A percentile compares a stretch with the other conserved stretches of the same genome.
phyloP scores from a whole-genome alignment of 2,797 vertebrate species.

The Gallinago solitaria region DNA sequence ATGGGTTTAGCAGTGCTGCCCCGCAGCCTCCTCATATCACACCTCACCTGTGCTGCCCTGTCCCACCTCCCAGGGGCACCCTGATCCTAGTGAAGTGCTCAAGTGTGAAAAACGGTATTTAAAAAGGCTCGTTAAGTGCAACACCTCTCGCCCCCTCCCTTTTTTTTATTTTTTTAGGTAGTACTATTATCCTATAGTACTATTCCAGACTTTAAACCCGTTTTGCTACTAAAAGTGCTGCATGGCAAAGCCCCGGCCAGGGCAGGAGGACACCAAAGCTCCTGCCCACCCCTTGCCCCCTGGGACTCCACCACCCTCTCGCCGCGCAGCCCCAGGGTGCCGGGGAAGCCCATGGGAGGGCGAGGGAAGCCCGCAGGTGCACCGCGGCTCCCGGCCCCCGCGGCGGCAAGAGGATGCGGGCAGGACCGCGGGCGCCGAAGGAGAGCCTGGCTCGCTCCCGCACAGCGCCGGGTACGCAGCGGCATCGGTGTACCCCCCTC shows the following conservation, averaged over 20 bases:
- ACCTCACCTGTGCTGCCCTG: neutral
- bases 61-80: neutral
- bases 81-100: neutral
- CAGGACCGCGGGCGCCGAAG: neutral
- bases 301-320: neutral
- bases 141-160: fast-evolving
- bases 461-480: neutral
- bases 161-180: neutral
- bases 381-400: neutral
- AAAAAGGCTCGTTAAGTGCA: neutral
- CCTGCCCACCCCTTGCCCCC: neutral
- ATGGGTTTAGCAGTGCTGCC: neutral
- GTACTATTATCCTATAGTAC: neutral
- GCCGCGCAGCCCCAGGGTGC: neutral
- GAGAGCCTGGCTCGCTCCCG: neutral
- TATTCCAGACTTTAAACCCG: neutral
- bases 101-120: neutral
- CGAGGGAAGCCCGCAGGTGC: neutral
- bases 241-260: neutral
- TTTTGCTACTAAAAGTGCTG: neutral
- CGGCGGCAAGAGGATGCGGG: neutral
- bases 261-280: neutral
- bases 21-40: neutral
- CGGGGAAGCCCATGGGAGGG: neutral
- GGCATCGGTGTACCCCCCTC: neutral